phyloP scores from a whole-genome alignment of 2,797 vertebrate species.

The Hypotaenidia philippensis region DNA sequence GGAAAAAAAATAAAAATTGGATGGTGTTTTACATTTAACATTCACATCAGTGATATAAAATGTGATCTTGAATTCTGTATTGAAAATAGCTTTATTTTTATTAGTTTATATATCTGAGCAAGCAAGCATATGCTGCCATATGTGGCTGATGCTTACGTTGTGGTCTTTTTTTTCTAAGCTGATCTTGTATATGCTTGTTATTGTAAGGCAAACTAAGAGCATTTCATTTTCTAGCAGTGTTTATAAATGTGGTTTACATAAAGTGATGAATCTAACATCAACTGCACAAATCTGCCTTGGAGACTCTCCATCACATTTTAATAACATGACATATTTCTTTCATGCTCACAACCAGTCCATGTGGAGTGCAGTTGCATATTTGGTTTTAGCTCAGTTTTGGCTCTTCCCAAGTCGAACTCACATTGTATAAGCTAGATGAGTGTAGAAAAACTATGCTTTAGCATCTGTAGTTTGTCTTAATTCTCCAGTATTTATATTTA shows the following conservation, averaged over 20 bases:
- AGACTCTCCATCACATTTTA: constrained; percentile 75
- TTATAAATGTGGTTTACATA: constrained; percentile 71
- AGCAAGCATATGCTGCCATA: background rate
- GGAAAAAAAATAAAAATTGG: background rate
- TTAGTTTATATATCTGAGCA: background rate
- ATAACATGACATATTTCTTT: constrained; percentile 75
- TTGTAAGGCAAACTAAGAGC: constrained; percentile 31
- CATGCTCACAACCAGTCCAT: constrained; percentile 42
- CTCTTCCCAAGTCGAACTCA: background rate
- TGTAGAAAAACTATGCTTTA: background rate
- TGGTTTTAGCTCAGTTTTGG: constrained; percentile 29
- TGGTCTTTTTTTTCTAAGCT: background rate
- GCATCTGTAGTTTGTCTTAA: background rate
- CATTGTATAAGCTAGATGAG: background rate
- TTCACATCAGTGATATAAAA: background rate
- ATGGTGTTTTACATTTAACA: background rate
- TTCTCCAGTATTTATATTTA: background rate
- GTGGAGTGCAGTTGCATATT: constrained; percentile 9
- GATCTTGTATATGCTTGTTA: constrained; percentile 5
- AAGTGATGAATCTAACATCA: constrained; percentile 73
- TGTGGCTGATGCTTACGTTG: background rate
- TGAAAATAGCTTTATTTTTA: background rate
- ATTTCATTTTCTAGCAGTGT: constrained; percentile 46
- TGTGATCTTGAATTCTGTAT: background rate
- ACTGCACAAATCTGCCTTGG: constrained; percentile 70